Conservation (phyloP, 1,140 invertebrate genomes). For the Bombus haemorrhoidalis region DNA sequence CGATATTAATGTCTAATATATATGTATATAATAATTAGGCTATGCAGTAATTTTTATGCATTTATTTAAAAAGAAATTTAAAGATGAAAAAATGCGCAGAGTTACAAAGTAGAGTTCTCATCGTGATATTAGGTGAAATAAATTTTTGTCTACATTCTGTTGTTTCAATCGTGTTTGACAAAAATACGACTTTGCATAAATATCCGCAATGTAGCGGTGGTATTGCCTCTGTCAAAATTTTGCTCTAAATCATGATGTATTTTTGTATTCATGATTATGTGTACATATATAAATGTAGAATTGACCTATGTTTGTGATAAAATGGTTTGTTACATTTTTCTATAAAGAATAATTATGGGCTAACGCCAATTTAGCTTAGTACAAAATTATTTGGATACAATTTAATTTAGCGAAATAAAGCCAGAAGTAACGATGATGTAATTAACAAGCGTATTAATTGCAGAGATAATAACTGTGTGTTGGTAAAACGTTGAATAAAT, state of each 20-base stretch:
- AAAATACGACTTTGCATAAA: not conserved
- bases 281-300: not conserved
- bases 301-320: not conserved
- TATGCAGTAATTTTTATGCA: too few species aligned
- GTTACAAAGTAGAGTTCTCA: too few species aligned
- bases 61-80: not conserved
- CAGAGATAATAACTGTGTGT: not conserved
- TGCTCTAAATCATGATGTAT: too few species aligned
- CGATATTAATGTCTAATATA: too few species aligned
- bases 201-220: not conserved
- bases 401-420: not conserved
- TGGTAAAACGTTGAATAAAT: constrained; percentile 3
- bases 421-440: not conserved
- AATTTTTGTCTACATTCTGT: not conserved
- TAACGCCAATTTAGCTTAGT: not conserved
- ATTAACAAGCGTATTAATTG: constrained; percentile 21
- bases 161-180: not conserved
- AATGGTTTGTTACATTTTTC: not conserved
- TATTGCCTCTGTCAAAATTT: too few species aligned
- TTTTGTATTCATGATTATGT: too few species aligned
- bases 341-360: not conserved
- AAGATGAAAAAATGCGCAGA: not conserved
- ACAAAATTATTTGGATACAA: not conserved
- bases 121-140: not conserved
- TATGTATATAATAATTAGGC: too few species aligned